Evolutionary conservation across 2,888 invertebrate species (phyloP).

Genomic region (Ditylenchus weischeri): DNA sequence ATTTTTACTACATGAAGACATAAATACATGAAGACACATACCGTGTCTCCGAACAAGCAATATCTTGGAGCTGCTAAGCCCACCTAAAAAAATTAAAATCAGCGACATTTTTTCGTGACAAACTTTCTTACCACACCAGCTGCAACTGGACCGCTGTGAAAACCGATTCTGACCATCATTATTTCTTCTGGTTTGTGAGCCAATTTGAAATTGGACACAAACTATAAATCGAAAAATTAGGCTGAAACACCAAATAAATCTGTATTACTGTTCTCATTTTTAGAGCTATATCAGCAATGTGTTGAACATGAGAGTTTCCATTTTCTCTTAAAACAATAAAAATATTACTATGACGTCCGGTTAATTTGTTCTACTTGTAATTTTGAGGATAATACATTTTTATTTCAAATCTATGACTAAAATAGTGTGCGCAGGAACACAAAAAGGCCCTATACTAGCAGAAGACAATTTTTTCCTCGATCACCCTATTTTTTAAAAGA

Average conservation of each 20-base stretch:
- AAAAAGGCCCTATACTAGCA: too few relatives aligned
- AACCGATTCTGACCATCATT: constrained; percentile 57
- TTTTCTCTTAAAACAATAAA: constrained; percentile 35
- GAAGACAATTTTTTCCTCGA: too few relatives aligned
- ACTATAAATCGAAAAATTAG: constrained; percentile 24
- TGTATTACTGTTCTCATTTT: constrained; percentile 52
- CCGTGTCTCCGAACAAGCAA: constrained; percentile 52
- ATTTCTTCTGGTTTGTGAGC: constrained; percentile 55
- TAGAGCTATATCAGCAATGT: constrained; percentile 56
- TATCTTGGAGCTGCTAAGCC: constrained; percentile 53
- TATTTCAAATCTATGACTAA: too few relatives aligned
- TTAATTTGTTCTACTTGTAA: too few relatives aligned
- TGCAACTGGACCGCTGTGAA: constrained; percentile 55
- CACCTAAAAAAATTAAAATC: constrained; percentile 46
- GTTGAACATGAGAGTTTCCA: constrained; percentile 54
- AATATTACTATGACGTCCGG: not conserved
- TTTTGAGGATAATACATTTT: too few relatives aligned
- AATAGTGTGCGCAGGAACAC: too few relatives aligned
- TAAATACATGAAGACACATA: too few relatives aligned
- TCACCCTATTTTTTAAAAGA: too few relatives aligned
- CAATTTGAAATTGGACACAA: constrained; percentile 52
- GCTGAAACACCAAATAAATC: not conserved
- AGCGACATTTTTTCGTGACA: constrained; percentile 42
- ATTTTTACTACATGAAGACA: too few relatives aligned
- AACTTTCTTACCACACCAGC: constrained; percentile 44